These are phyloP conservation scores for Aporophyla nigra DNA, from an alignment of 2,888 invertebrate genomes.

Conservation along the genomic window DNA sequence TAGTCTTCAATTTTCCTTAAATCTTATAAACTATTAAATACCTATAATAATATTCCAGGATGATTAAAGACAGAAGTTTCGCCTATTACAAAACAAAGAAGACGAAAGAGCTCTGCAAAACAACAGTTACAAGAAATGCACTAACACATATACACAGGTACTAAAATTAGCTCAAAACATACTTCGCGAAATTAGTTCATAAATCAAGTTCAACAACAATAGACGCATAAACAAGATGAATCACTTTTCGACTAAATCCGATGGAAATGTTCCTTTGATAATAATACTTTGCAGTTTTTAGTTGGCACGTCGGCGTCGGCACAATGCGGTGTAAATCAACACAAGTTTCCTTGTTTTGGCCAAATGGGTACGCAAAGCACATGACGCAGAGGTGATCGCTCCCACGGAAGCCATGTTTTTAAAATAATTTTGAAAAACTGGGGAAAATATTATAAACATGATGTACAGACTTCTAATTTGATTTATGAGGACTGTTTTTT, in stretches of 20 bases:
- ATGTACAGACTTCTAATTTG: background rate
- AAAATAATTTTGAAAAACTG: slow-evolving; percentile 31
- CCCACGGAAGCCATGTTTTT: slow-evolving; percentile 42
- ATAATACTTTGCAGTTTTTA: slow-evolving; percentile 47
- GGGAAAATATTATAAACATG: background rate
- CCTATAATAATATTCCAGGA: background rate
- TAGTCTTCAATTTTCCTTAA: too few relatives aligned
- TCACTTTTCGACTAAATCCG: slow-evolving; percentile 45
- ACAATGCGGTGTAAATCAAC: slow-evolving; percentile 71
- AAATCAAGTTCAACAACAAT: slow-evolving; percentile 51
- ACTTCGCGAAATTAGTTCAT: slow-evolving; percentile 33
- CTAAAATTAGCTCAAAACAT: slow-evolving; percentile 15
- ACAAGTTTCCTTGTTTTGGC: slow-evolving; percentile 66
- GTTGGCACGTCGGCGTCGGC: slow-evolving; percentile 50
- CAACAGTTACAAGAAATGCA: background rate
- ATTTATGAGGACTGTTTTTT: background rate
- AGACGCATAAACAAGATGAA: slow-evolving; percentile 51
- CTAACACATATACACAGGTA: background rate
- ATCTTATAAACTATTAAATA: too few relatives aligned
- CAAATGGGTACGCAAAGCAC: slow-evolving; percentile 55
- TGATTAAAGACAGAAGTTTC: background rate
- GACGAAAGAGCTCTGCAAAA: background rate
- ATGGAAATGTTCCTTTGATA: slow-evolving; percentile 29
- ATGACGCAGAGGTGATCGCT: slow-evolving; percentile 57
- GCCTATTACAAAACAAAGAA: background rate